Evolutionary conservation across 1,140 invertebrate species (phyloP), one percentile per base, ranked within the genome.

Genomic region (Bicyclus anynana): DNA sequence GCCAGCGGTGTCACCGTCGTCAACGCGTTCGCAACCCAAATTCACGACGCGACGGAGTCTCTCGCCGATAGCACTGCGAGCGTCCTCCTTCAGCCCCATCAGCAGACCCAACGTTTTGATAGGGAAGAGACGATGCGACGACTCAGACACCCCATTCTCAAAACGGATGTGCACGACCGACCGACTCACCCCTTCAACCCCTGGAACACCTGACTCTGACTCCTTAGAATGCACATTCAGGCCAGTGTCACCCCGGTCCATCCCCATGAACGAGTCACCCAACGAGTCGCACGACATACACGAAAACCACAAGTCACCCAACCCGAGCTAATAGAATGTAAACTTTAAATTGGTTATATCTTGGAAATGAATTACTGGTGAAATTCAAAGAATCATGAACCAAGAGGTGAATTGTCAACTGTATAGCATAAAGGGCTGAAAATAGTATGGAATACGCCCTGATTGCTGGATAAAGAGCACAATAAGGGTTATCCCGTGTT

Each of bases 31-130:
- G 2, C 29, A 33, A 33, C 29, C 29, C 29, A 95, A 94, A 71
- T 96, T 95, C 79, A 92, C 94, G 53, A 95, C 94, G 23, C 91
- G 94, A 38, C 91, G 95, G 26, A 96, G 95, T 72, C 91, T 95
- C 57, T 96, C 95, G 67, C 95, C 95, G 6, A 96, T 96, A 65
- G 91, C 94, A 9, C 92, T 97, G 82, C 90, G 95, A 17, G 93
- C 94, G 7, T 94, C 93, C 33, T 91, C 92, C 26, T 85, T 95
- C 62, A 93, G 92, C 21, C 90, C 93, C 5, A 89, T 95, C 4
- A 95, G 95, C 58, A 95, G 96, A 87, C 94, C 94, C 55, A 93
- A 93, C 63, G 65, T 94, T 52, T 92, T 91, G 7, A 77, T 89
- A 13, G 91, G 95, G 16, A 97, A 97, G 84, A 89, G 95, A 56